Evolutionary conservation across 2,113 vertebrate genomes (phyloP).

Genomic region (Colius striatus): DNA sequence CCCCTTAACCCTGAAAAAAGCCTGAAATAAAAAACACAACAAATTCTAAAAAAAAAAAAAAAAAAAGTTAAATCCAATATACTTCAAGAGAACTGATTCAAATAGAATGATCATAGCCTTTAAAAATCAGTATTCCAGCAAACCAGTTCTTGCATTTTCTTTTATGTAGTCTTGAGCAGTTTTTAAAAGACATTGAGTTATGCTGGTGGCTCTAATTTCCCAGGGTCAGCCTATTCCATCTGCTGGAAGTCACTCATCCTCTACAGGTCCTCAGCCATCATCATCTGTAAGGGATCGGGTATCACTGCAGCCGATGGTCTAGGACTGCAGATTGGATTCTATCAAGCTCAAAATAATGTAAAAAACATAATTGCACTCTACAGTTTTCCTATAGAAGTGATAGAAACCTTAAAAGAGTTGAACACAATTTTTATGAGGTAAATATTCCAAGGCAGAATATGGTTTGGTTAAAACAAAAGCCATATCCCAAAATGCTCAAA

Average conservation of each 20-base stretch:
- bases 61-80: background rate
- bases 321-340: background rate
- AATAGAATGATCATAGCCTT: background rate
- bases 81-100: background rate
- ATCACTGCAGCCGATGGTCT: background rate
- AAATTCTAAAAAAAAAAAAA: background rate
- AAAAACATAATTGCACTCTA: background rate
- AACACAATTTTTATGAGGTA: background rate
- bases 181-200: background rate
- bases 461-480: background rate
- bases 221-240: background rate
- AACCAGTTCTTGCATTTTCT: background rate
- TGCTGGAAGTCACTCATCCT: background rate
- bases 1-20: background rate
- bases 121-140: background rate
- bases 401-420: background rate
- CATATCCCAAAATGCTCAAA: background rate
- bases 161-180: background rate
- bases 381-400: background rate
- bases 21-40: background rate
- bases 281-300: background rate
- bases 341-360: background rate
- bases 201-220: background rate
- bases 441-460: background rate
- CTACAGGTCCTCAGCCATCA: background rate